Evolutionary conservation across 2,113 vertebrate genomes (phyloP), one percentile per base, ranked within the genome.

Genomic region (Lichenostomus cassidix): DNA sequence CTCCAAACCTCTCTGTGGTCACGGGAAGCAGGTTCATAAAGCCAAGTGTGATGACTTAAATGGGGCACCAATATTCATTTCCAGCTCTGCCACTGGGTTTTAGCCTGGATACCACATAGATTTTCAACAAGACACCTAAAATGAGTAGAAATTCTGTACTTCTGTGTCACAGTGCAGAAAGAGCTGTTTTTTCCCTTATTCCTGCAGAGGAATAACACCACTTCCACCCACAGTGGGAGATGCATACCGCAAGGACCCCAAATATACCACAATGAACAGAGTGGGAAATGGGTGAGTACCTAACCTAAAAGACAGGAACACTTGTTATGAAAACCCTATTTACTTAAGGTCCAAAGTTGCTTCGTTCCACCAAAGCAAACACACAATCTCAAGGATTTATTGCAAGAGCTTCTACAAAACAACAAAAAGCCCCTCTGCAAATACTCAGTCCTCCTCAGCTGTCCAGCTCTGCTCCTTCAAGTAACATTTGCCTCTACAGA

Each of bases 111-210:
- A 33, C 9, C 17, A 58, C 39, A 52, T 0, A 56, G 35, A 52
- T 80, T 67, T 97, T 96, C 70, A 13, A 55, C 35, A 91, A 44
- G 24, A 60, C 27, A 37, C 25, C 29, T 35, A 81, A 77, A 89
- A 78, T 8, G 5, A 86, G 55, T 21, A 89, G 35, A 52, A 93
- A 42, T 42, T 37, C 39, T 11, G 29, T 70, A 35, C 24, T 65
- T 70, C 2, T 5, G 23, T 74, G 50, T 46, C 1, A 3, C n/a
- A 50, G 41, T 0, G 0, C 20, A 80, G 67, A 76, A 42, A 27
- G 7, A 73, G 5, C 8, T 56, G 8, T 0, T 74, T 64, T 68
- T 33, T 0, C 12, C 21, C 21, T 83, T 63, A 50, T 17, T 76
- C 11, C 27, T 62, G 62, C 46, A 77, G 21, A 52, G 33, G 27